Evolutionary conservation across 2,113 vertebrate species (phyloP).

Genomic region (Salvelinus namaycush): DNA sequence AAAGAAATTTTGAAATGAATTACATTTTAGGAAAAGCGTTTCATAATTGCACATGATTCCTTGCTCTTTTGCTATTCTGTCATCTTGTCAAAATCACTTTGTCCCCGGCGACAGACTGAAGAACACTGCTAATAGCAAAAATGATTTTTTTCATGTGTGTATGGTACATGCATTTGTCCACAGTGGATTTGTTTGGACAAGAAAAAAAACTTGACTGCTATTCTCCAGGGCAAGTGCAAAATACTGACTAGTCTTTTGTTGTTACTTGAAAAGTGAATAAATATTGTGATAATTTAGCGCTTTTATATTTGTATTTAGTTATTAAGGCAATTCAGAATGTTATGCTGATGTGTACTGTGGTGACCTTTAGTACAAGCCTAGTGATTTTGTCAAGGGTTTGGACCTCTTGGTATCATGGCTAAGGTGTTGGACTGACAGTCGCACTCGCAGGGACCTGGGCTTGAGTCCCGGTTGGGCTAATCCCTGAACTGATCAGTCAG

Average conservation of each 20-base stretch:
- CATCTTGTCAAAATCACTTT: not conserved
- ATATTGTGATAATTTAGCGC: slow-evolving; percentile 35
- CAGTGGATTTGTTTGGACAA: slow-evolving; percentile 29
- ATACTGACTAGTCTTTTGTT: slow-evolving; percentile 21
- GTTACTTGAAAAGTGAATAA: slow-evolving; percentile 63
- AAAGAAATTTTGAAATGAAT: slow-evolving; percentile 50
- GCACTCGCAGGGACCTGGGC: not conserved
- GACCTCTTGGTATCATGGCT: too few species aligned
- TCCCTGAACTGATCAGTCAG: too few species aligned
- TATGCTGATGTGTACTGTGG: too few species aligned
- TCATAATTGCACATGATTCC: slow-evolving; percentile 41
- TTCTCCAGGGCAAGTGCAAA: not conserved
- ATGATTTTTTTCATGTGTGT: not conserved
- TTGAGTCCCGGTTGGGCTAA: not conserved
- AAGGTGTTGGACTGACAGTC: too few species aligned
- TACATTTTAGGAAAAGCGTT: slow-evolving; percentile 46
- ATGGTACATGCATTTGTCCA: slow-evolving; percentile 45
- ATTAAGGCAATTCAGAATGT: not conserved
- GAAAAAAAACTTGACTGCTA: not conserved
- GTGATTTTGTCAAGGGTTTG: too few species aligned
- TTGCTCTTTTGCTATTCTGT: slow-evolving; percentile 30
- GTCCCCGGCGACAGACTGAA: not conserved
- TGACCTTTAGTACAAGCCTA: too few species aligned
- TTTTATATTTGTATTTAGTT: not conserved
- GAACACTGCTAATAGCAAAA: not conserved